Evolutionary conservation across 2,888 invertebrate species (phyloP).

Genomic region (Fragum sueziense): DNA sequence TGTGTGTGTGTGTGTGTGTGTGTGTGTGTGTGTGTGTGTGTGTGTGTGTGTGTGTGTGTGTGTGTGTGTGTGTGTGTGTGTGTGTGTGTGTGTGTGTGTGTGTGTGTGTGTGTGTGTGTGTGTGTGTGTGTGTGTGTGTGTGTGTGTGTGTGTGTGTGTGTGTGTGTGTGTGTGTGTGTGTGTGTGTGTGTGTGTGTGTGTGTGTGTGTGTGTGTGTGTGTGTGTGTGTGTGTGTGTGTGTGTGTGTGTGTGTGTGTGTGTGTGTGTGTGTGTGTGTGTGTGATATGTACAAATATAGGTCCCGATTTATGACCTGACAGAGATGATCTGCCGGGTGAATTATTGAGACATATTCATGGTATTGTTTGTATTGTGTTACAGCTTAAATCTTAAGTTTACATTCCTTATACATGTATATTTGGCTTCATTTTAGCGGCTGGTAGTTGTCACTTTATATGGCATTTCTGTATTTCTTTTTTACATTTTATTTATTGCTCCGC

Average conservation of each 20-base stretch:
- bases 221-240: constrained; percentile 9
- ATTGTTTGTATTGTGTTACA: too few relatives aligned
- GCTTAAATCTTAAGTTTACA: too few relatives aligned
- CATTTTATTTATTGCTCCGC: too few relatives aligned
- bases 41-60: constrained; percentile 9
- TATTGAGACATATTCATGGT: too few relatives aligned
- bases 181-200: constrained; percentile 9
- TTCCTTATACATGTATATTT: too few relatives aligned
- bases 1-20: constrained; percentile 9
- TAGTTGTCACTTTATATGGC: too few relatives aligned
- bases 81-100: constrained; percentile 9
- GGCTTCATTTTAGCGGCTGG: too few relatives aligned
- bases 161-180: constrained; percentile 9
- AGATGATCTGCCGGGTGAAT: too few relatives aligned
- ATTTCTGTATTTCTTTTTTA: too few relatives aligned
- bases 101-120: constrained; percentile 9
- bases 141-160: constrained; percentile 9
- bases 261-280: too few relatives aligned
- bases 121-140: constrained; percentile 9
- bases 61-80: constrained; percentile 9
- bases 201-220: constrained; percentile 9
- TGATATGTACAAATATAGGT: too few relatives aligned
- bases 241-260: constrained; percentile 9
- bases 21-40: constrained; percentile 9
- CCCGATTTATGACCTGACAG: too few relatives aligned